phyloP scores from a whole-genome alignment of 2,797 vertebrate genomes.

The Mus minutoides region DNA sequence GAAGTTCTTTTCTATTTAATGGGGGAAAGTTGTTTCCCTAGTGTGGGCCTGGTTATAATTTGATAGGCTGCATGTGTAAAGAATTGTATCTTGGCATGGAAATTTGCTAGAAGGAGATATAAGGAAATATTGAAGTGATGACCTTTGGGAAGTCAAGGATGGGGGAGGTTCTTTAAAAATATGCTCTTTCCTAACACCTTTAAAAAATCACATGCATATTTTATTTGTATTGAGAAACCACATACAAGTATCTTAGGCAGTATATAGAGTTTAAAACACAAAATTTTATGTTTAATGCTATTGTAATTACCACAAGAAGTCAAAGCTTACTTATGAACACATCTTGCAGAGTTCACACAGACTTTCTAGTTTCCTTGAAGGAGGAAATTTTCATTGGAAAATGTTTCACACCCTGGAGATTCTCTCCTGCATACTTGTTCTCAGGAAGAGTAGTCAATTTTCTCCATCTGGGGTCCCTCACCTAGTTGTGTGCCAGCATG shows the following conservation, averaged over 20 bases:
- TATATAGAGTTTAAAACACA: neutral
- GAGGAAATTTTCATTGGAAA: neutral
- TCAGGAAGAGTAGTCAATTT: neutral
- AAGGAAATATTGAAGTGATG: conserved; percentile 6
- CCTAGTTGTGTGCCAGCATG: neutral
- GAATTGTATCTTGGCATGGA: neutral
- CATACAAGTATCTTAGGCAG: neutral
- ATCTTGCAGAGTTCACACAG: neutral
- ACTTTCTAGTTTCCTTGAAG: neutral
- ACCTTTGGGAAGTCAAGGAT: neutral
- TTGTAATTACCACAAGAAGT: neutral
- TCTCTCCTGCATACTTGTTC: neutral
- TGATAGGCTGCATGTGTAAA: neutral
- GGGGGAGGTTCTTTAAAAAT: neutral
- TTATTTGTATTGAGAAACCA: neutral
- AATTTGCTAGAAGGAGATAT: neutral
- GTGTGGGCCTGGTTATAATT: neutral
- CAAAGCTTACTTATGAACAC: neutral
- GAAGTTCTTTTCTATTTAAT: neutral
- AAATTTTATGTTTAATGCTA: neutral
- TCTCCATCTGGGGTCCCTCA: neutral
- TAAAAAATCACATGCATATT: too few relatives aligned
- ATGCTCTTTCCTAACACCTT: neutral
- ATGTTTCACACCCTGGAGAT: neutral
- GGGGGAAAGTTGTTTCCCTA: neutral